Base-by-base conservation (phyloP, 2,888 invertebrate genomes). In the Helobdella robusta region DNA sequence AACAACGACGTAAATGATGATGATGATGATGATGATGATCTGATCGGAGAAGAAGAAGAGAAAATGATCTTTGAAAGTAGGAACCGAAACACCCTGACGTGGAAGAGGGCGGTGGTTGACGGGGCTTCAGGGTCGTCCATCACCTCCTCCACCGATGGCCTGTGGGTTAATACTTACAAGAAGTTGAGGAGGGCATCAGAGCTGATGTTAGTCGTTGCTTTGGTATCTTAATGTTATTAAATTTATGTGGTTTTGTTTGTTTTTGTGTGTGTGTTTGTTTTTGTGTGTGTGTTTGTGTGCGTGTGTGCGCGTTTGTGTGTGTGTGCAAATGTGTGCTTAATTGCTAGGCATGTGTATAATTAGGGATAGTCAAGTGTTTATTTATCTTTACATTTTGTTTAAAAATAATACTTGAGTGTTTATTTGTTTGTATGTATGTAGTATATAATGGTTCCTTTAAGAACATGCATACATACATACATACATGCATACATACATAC, bases 131-230 rank as follows among this genome's bases (percentile, higher is more conserved):
- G 28, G 25, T 25, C 25, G 25, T 56, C 56, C 2, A 8, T n/a
- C n/a, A 30, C 56, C 11, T 25, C 56, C 2, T n/a, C 28, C 1
- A n/a, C 56, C 1, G n/a, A 28, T 1, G 50, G 50, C n/a, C 15
- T 32, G 18, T 65, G 65, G 65, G 48, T 32, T 11, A 36, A 46
- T n/a, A 65, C 59, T 6, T 65, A 65, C 50, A 34, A 40, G 20
- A 59, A 60, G 28, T 48, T 65, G 48, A 59, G 65, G 18, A 60
- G 65, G 28, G 65, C 65, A 6, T 65, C 65, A 8, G 65, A 59
- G n/a, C 50, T 65, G 25, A 65, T 66, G 48, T 68, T 11, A 66
- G 59, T 61, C 15, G 2, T 25, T 44, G 23, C n/a, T 18, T 44
- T 60, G 11, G 23, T n/a, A n/a, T n/a, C n/a, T n/a, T n/a, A n/a